These are phyloP conservation scores for Sebastes matsubarae DNA, from an alignment of 2,797 vertebrate species.

Conservation along the genomic window DNA sequence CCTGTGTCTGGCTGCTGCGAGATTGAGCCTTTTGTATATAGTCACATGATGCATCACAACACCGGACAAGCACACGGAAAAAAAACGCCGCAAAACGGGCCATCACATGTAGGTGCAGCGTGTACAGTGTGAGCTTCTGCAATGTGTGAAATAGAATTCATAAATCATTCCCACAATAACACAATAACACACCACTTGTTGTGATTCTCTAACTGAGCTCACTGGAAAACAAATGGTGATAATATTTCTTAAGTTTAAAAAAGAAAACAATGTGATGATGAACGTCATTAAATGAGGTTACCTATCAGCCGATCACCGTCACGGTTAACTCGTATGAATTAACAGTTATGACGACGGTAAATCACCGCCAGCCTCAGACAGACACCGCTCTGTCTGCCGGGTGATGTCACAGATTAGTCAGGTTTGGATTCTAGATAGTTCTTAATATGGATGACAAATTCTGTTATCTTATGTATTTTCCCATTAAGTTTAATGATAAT, in stretches of 20 bases:
- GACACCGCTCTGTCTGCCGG: neutral
- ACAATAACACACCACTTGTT: neutral
- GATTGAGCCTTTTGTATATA: constrained; percentile 48
- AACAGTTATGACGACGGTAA: neutral
- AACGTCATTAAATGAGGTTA: neutral
- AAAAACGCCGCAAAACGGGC: constrained; percentile 25
- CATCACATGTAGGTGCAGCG: constrained; percentile 1
- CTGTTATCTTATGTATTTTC: neutral
- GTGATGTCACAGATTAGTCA: neutral
- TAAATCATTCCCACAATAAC: neutral
- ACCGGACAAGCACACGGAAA: constrained; percentile 48
- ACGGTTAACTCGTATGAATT: neutral
- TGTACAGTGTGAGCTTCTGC: neutral
- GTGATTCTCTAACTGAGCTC: neutral
- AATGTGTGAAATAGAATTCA: neutral
- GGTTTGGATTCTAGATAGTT: neutral
- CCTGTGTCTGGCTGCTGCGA: constrained; percentile 73
- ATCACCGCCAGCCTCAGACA: neutral
- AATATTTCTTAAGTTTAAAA: neutral
- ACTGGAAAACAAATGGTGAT: neutral
- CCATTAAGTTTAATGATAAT: neutral
- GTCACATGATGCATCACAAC: constrained; percentile 77
- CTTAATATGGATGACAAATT: neutral
- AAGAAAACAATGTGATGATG: neutral
- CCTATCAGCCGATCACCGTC: neutral